Evolutionary conservation across 1,140 invertebrate species (phyloP).

Genomic region (Thaumetopoea pityocampa): DNA sequence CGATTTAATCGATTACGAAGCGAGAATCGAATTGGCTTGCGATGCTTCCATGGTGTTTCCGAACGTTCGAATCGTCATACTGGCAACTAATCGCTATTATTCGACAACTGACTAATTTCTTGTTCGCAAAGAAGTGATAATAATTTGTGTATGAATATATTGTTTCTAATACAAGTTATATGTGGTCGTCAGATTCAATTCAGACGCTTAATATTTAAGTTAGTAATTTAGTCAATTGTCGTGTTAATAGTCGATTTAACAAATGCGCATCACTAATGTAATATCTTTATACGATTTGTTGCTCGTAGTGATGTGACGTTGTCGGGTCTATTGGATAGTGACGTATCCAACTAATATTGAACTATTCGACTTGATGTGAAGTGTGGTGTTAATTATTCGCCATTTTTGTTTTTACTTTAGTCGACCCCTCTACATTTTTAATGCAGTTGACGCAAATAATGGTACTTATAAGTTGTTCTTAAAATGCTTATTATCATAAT

Average conservation of each 20-base stretch:
- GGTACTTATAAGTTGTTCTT: constrained; percentile 20
- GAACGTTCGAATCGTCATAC: constrained; percentile 30
- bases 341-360: constrained; percentile 12
- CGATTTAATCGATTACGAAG: constrained; percentile 15
- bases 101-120: constrained; percentile 14
- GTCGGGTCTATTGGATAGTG: constrained; percentile 17
- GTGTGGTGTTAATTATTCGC: constrained; percentile 5
- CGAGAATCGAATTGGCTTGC: constrained; percentile 11
- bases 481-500: constrained; percentile 17
- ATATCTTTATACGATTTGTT: background rate
- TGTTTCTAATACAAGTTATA: too few species aligned
- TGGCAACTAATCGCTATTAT: constrained; percentile 28
- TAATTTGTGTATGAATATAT: too few species aligned
- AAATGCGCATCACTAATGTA: constrained; percentile 7
- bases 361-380: constrained; percentile 6
- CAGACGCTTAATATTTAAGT: too few species aligned
- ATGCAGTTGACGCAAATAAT: constrained; percentile 15
- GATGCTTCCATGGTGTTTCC: constrained; percentile 46
- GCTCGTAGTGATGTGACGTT: constrained; percentile 10
- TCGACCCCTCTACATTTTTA: constrained; percentile 10
- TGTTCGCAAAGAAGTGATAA: too few species aligned
- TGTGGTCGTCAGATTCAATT: too few species aligned
- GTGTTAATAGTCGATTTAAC: constrained; percentile 9
- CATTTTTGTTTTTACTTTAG: constrained; percentile 14
- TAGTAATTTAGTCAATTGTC: constrained; percentile 17